phyloP scores from a whole-genome alignment of 2,888 invertebrate genomes.

The Linnaemya vulpina region DNA sequence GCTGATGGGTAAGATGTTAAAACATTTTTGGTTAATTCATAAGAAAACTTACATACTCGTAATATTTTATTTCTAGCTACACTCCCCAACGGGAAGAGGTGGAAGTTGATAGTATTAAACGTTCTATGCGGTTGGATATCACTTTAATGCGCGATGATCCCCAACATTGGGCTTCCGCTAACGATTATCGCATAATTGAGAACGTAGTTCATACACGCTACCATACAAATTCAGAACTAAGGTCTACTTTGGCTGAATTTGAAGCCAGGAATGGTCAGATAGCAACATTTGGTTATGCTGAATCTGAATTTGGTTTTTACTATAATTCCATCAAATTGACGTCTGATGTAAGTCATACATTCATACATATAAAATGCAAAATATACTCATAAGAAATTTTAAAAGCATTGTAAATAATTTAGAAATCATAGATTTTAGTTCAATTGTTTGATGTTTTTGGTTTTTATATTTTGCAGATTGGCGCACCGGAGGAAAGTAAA shows the following conservation, averaged over 20 bases:
- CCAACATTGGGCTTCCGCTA: conserved; percentile 92
- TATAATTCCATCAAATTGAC: conserved; percentile 90
- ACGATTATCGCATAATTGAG: conserved; percentile 89
- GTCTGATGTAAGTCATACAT: conserved; percentile 85
- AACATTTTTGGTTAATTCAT: background rate
- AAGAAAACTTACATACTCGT: background rate
- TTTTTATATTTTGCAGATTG: conserved; percentile 84
- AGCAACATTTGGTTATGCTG: conserved; percentile 88
- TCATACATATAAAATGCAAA: background rate
- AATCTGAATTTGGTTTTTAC: conserved; percentile 86
- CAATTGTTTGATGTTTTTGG: background rate
- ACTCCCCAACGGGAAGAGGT: conserved; percentile 80
- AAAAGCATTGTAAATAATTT: background rate
- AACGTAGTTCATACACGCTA: conserved; percentile 88
- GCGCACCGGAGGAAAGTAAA: conserved; percentile 90
- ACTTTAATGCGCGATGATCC: conserved; percentile 92
- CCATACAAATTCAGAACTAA: conserved; percentile 87
- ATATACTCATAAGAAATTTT: background rate
- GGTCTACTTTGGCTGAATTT: conserved; percentile 86
- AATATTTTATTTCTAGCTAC: conserved; percentile 65
- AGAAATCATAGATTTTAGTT: background rate
- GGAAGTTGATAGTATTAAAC: conserved; percentile 82
- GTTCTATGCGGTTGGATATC: conserved; percentile 87
- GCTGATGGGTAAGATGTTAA: conserved; percentile 86
- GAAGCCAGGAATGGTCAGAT: conserved; percentile 87